A percentile compares a stretch with the other conserved stretches of the same genome.
Evolutionary conservation across 2,797 vertebrate genomes (phyloP).

Genomic region (Gymnocypris eckloni): DNA sequence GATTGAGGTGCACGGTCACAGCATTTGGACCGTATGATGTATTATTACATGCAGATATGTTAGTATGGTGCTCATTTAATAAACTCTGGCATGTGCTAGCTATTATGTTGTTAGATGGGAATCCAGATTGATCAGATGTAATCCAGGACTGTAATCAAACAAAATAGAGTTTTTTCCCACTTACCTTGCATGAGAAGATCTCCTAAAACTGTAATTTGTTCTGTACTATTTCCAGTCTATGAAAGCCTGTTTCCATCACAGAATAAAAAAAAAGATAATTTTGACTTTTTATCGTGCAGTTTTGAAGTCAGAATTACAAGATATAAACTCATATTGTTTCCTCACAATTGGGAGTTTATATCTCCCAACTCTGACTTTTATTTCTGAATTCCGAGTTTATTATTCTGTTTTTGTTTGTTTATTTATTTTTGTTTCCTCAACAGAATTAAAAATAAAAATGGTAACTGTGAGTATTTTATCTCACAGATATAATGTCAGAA

Average conservation of each 20-base stretch:
- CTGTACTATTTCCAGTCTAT: neutral
- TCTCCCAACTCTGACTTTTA: neutral
- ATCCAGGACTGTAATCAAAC: neutral
- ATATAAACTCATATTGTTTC: neutral
- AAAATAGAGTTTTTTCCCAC: neutral
- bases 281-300: neutral
- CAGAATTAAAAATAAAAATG: neutral
- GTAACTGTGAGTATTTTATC: neutral
- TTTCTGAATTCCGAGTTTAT: neutral
- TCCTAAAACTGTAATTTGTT: neutral
- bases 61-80: conserved; percentile 23
- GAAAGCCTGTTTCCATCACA: neutral
- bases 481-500: neutral
- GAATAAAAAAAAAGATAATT: neutral
- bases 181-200: neutral
- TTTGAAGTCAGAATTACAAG: neutral
- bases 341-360: neutral
- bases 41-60: conserved; percentile 1
- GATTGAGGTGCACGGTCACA: neutral
- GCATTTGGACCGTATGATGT: neutral
- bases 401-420: too few species aligned
- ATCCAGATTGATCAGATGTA: neutral
- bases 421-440: too few species aligned
- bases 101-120: neutral
- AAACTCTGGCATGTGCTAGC: neutral